These are phyloP conservation scores for Chiroxiphia lanceolata DNA, from an alignment of 2,797 vertebrate species.

Conservation along the genomic window DNA sequence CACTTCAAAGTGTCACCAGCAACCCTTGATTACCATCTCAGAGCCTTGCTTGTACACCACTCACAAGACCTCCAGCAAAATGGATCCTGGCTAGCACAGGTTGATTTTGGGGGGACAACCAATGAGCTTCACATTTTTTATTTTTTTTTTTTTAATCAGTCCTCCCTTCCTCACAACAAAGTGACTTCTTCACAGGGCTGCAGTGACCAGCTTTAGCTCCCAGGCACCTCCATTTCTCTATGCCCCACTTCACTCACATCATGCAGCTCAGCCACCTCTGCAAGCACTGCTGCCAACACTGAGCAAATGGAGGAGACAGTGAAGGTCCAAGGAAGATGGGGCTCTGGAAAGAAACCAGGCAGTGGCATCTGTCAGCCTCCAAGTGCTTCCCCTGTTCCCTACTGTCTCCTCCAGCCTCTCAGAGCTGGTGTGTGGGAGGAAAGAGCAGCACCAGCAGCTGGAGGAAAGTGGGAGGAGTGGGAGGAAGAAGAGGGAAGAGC, in stretches of 20 bases:
- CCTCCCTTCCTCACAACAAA: background rate
- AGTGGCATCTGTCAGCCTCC: constrained; percentile 37
- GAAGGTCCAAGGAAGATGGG: background rate
- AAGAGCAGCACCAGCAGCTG: constrained; percentile 65
- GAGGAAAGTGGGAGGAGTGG: constrained; percentile 63
- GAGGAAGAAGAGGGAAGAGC: constrained; percentile 59
- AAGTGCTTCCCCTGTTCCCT: constrained; percentile 34
- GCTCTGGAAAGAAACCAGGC: constrained; percentile 22
- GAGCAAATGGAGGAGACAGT: background rate
- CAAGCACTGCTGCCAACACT: background rate
- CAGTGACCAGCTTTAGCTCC: background rate
- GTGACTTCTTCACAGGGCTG: background rate
- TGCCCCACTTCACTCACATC: fast-evolving
- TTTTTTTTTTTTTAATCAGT: background rate
- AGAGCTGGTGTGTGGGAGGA: constrained; percentile 61
- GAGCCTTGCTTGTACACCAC: background rate
- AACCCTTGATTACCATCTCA: background rate
- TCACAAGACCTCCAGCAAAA: background rate
- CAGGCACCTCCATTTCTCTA: background rate
- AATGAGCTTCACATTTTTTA: background rate
- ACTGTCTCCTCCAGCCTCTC: constrained; percentile 49
- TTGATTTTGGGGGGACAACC: background rate
- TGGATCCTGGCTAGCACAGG: background rate
- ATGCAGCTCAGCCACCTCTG: background rate
- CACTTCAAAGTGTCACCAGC: background rate